Base-by-base conservation (phyloP, 1,140 invertebrate species). In the Eueides isabella region DNA sequence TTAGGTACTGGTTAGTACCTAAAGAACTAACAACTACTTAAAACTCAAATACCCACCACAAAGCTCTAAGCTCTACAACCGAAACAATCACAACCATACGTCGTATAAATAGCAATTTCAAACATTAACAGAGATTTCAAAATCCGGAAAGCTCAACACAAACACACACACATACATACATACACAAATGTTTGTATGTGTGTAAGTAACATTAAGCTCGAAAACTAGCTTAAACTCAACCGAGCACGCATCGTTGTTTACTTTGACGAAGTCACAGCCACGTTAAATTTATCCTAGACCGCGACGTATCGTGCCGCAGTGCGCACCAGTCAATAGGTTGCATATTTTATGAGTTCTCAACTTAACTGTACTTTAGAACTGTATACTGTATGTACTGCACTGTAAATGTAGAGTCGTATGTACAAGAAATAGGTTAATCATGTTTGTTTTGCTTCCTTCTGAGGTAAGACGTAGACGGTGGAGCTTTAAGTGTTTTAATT, bases 271-370 rank as follows among this genome's bases (percentile, higher is more conserved):
- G 86, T 88, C 87, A 80, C 80, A 81, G 75, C 78, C 79, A 80
- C 84, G 85, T 82, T 88, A 87, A 89, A 87, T 84, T 84, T 79
- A 78, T 77, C 77, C 77, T 75, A 55, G 72, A 78, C 78, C 79
- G 79, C 78, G 74, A 80, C 76, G 80, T 83, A 80, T 77, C 80
- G 78, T 75, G 83, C 83, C 87, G 89, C 89, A 91, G 69, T 91
- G 88, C 88, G 88, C 83, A 82, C 80, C 70, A 85, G 80, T 88
- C 86, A 81, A 91, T 91, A 88, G 82, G 63, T 79, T 91, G 87
- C 89, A 91, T 91, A 91, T 89, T 91, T 91, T 89, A 91, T 86
- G 81, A 75, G 38, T 80, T 80, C 81, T 80, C 79, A 80, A 85
- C 82, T 82, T 79, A 76, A 79, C 73, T 80, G 33, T 79, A 72